Percentiles rank a stretch among this genome's conserved stretches.
phyloP scores from a whole-genome alignment of 2,113 vertebrate genomes.

The Arenaria interpres region DNA sequence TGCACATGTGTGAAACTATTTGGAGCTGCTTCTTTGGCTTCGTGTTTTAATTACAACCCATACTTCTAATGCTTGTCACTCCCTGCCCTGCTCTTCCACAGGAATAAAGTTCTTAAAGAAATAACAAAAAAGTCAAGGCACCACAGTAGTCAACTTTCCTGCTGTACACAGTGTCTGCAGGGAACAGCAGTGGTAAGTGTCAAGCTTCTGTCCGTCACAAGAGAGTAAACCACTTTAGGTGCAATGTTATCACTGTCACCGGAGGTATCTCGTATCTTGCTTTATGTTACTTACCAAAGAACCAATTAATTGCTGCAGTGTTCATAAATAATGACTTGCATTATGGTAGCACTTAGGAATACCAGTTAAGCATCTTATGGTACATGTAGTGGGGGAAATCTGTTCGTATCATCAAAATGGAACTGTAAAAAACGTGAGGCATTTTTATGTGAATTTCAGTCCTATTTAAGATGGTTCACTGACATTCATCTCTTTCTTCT shows the following conservation, averaged over 20 bases:
- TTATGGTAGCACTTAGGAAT: not conserved
- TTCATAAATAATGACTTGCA: not conserved
- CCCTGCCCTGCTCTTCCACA: not conserved
- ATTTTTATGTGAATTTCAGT: not conserved
- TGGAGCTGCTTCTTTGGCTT: not conserved
- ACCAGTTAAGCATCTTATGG: not conserved
- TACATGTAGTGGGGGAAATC: not conserved
- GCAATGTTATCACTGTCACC: not conserved
- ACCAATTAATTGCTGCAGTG: not conserved
- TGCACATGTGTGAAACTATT: not conserved
- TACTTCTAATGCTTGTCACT: not conserved
- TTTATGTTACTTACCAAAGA: not conserved
- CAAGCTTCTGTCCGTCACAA: not conserved
- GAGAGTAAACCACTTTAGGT: not conserved
- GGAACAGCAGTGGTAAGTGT: slow-evolving; percentile 66
- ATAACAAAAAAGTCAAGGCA: slow-evolving; percentile 42
- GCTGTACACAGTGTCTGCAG: slow-evolving; percentile 49
- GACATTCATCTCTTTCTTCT: not conserved
- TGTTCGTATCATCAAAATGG: not conserved
- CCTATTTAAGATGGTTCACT: not conserved
- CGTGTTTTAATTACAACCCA: not conserved
- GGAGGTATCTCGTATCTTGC: not conserved
- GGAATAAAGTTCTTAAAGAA: slow-evolving; percentile 67
- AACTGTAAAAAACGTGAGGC: not conserved
- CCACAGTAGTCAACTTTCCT: not conserved